phyloP scores from a whole-genome alignment of 2,888 invertebrate species.

The Lochmaea crataegi region DNA sequence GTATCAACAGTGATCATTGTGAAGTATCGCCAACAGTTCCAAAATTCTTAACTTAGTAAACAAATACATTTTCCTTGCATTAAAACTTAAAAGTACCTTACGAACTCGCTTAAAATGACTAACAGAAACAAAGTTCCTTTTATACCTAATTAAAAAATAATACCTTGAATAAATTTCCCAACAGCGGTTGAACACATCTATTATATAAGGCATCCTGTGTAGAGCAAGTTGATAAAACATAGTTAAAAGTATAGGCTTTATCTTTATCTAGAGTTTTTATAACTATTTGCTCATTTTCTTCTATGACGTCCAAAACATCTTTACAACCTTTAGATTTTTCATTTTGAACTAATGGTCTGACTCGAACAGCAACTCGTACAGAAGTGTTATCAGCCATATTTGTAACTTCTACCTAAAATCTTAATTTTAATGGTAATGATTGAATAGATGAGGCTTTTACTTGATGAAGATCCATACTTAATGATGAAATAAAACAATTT shows the following conservation, averaged over 20 bases:
- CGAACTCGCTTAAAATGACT: no score
- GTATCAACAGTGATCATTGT: no score
- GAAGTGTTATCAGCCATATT: slow-evolving; percentile 56
- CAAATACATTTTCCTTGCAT: no score
- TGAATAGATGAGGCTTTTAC: no score
- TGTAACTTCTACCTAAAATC: not conserved
- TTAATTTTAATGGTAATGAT: not conserved
- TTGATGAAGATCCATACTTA: no score
- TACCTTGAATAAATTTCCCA: slow-evolving; percentile 81
- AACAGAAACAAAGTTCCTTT: not conserved
- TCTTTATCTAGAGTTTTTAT: slow-evolving; percentile 70
- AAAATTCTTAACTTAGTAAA: no score
- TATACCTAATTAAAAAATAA: slow-evolving; percentile 1
- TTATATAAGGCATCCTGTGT: slow-evolving; percentile 74
- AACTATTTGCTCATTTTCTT: slow-evolving; percentile 76
- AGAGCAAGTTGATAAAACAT: slow-evolving; percentile 75
- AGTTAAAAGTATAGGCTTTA: slow-evolving; percentile 85
- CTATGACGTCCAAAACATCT: slow-evolving; percentile 75
- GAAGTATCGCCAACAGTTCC: no score
- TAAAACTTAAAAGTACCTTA: not conserved
- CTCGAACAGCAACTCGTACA: slow-evolving; percentile 84
- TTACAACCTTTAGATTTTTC: slow-evolving; percentile 82
- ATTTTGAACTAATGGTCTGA: slow-evolving; percentile 80
- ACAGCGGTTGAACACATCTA: slow-evolving; percentile 76
- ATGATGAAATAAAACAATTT: no score